Evolutionary conservation across 2,113 vertebrate species (phyloP), one percentile per base, ranked within the genome.

Genomic region (Triplophysa siluroides): DNA sequence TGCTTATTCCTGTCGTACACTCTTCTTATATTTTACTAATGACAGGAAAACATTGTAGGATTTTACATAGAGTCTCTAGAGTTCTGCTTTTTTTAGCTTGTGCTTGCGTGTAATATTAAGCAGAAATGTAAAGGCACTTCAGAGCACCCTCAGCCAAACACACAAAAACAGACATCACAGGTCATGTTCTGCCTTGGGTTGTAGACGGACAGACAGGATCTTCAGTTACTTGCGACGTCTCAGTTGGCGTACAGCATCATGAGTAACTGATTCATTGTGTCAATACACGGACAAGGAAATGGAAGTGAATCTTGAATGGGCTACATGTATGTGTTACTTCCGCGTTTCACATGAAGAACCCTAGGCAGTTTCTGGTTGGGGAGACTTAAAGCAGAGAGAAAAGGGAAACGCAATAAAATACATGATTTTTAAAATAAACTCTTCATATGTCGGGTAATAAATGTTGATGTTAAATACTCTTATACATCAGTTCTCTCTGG

Each of bases 201-300:
- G 52, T 33, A 71, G 72, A 26, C 76, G 54, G 47, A 38, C 74
- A 45, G 62, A 79, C 54, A 14, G 67, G 61, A 29, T 80, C 50
- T 83, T 85, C 45, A 74, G 61, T 33, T 83, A 78, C 58, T 58
- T 71, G 56, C 4, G 64, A 26, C 33, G 47, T 83, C 79, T 87
- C 81, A 73, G 73, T 68, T 86, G 79, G 74, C 43, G 24, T 60
- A 79, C 9, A 19, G n/a, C 73, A 72, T 83, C 77, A 79, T 63
- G 11, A 72, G 88, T 89, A 86, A 88, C 87, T 88, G 54, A 87
- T 89, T 85, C 68, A 83, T 86, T 38, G 33, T 72, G 60, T 60
- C 52, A 79, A 81, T 83, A 76, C 79, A 67, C 83, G 75, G 76
- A 1, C 72, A n/a, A 29, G 61, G 33, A 60, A 60, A 24, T 60